Evolutionary conservation across 2,797 vertebrate genomes (phyloP), one percentile per base, ranked within the genome.

Genomic region (Sebastes cheni): DNA sequence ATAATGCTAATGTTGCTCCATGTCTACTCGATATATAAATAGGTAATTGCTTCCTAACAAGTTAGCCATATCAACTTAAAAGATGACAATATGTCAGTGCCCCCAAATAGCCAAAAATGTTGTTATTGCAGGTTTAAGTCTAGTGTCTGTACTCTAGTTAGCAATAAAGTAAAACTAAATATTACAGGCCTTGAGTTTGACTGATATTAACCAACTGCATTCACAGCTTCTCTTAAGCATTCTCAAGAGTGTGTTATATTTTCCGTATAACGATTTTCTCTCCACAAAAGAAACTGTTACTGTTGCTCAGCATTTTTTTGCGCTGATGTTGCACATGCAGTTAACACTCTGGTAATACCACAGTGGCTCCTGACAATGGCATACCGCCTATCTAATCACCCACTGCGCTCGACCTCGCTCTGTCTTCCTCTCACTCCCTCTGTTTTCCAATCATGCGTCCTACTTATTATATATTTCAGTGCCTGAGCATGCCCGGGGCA

Each of bases 281-380:
- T 30, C 65, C 67, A 30, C 76, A 70, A 72, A 59, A 80, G 60
- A 66, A 55, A 30, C 60, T n/a, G 30, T 83, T 79, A 50, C 86
- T 77, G 67, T 79, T 71, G 79, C 88, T 91, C 85, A 88, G 89
- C 89, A 76, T 71, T 89, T 91, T 93, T 93, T 86, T 84, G 46
- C 55, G 84, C 87, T 92, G 91, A 87, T 81, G 83, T 64, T 84
- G 90, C 89, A 91, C 80, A 86, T 87, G 82, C 55, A 32, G 67
- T 84, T 84, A 78, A 90, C 74, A 55, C 90, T 82, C 77, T 72
- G 80, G 75, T 85, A 91, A 86, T 80, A 69, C 90, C 86, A 75
- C 81, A 76, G 67, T 32, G 69, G 74, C 75, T 75, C 23, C 73
- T 75, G 76, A 93, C 89, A 91, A 88, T 89, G 81, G 77, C 86